phyloP scores from a whole-genome alignment of 2,797 vertebrate species.

The Ctenopoma kingsleyae region DNA sequence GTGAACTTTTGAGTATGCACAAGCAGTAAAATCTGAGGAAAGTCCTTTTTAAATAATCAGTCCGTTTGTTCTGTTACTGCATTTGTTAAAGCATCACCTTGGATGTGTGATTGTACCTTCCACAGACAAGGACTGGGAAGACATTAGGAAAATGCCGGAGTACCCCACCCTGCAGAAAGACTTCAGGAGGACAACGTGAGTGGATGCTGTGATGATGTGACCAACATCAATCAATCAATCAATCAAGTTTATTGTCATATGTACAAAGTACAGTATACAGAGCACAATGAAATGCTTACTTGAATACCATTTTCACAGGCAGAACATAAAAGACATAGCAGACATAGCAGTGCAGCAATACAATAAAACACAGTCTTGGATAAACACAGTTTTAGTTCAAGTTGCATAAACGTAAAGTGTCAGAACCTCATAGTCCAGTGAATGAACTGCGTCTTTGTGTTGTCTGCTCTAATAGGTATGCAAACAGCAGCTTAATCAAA shows the following conservation, averaged over 20 bases:
- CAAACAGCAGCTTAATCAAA: slow-evolving; percentile 98
- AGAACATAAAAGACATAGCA: no score
- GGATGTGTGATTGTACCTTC: background rate
- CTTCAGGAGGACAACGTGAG: slow-evolving; percentile 98
- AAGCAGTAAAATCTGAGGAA: background rate
- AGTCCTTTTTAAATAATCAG: background rate
- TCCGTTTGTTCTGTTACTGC: background rate
- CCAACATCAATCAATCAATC: no score
- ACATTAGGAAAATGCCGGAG: slow-evolving; percentile 98
- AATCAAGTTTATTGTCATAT: no score
- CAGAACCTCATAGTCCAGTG: background rate
- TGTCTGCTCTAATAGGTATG: slow-evolving; percentile 86
- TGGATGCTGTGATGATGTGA: slow-evolving; percentile 26
- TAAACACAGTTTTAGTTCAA: no score
- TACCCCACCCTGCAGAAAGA: slow-evolving; percentile 98
- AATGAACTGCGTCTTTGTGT: background rate
- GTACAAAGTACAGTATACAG: no score
- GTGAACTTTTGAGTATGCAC: background rate
- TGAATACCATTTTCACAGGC: no score
- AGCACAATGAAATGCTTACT: no score
- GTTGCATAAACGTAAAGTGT: no score
- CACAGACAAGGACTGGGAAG: slow-evolving; percentile 98
- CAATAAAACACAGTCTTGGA: no score
- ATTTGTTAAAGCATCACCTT: background rate
- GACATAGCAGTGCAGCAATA: no score